Base-by-base conservation (phyloP, 2,113 vertebrate genomes). In the Leucoraja erinaceus region DNA sequence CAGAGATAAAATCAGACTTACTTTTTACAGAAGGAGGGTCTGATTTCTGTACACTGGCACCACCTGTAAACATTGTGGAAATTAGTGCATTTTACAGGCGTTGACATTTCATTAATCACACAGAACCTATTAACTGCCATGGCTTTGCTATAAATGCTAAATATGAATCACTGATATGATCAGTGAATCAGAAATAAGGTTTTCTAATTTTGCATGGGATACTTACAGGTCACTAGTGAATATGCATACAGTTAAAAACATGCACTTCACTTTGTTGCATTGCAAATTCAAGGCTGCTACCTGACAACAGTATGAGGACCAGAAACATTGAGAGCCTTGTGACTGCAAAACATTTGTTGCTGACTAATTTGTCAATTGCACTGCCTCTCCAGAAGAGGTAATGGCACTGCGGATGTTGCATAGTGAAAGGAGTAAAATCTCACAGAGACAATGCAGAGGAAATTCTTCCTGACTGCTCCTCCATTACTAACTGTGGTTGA, bases 21-120 rank as follows among this genome's bases (percentile, higher is more conserved):
- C 90, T 91, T 91, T 91, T 91, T 33, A 72, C 90, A 91, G 90
- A 72, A 38, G 90, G 11, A 20, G 31, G 63, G 54, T 68, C 66
- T 1, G 90, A 91, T 38, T 91, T 91, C 33, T 91, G 90, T 54
- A 70, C 68, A 28, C 68, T 91, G 68, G 90, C 68, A 54, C 66
- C 38, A 54, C 90, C 90, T 91, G 90, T 25, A 91, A 91, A 74
- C 33, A 91, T 54, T 72, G 22, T 22, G 2, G 18, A 91, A 33
- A 54, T 72, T 10, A 91, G n/a, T 54, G 38, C 38, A 91, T 25
- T 22, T 28, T 25, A 91, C 20, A 72, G 20, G 8, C 90, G 72
- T 47, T 47, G 14, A 68, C 0, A 68, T 33, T 88, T 61, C 63
- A 66, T 47, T 47, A 47, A 47, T 38, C 31, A 33, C 7, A n/a